phyloP scores from a whole-genome alignment of 2,888 invertebrate genomes.

The Crematogaster levior region DNA sequence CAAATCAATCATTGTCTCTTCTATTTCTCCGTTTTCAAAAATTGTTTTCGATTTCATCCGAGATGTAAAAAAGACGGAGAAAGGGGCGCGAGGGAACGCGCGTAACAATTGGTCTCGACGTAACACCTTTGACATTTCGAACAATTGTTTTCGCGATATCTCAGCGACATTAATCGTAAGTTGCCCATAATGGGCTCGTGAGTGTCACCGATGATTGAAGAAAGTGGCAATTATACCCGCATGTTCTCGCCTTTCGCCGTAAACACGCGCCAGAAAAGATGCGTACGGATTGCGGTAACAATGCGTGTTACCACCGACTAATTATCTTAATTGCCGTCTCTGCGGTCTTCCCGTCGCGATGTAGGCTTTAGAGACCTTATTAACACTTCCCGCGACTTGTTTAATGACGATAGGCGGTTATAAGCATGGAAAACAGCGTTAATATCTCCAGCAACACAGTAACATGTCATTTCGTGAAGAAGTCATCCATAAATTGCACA shows the following conservation, averaged over 20 bases:
- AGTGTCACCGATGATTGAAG: conserved; percentile 52
- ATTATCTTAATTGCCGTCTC: conserved; percentile 66
- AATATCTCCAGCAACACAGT: neutral
- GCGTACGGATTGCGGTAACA: conserved; percentile 54
- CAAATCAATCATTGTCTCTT: conserved; percentile 29
- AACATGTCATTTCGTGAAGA: neutral
- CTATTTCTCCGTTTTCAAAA: too few relatives aligned
- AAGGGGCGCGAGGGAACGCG: too few relatives aligned
- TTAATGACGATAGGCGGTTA: neutral
- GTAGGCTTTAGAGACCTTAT: conserved; percentile 36
- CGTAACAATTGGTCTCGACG: conserved; percentile 45
- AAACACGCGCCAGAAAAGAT: conserved; percentile 57
- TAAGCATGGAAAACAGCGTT: neutral
- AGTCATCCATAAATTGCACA: conserved; percentile 4
- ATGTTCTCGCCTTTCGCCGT: conserved; percentile 33
- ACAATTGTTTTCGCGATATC: conserved; percentile 18
- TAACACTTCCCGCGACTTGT: conserved; percentile 2
- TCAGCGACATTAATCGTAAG: conserved; percentile 50
- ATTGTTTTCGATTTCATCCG: neutral
- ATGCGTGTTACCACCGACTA: conserved; percentile 45
- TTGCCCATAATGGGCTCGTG: conserved; percentile 36
- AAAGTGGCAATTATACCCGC: conserved; percentile 59
- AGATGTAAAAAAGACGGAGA: neutral
- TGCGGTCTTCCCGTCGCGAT: conserved; percentile 30
- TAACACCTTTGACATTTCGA: conserved; percentile 56